A percentile compares a stretch with the other conserved stretches of the same genome.
Evolutionary conservation across 2,888 invertebrate genomes (phyloP).

Genomic region (Acrocera orbiculus): DNA sequence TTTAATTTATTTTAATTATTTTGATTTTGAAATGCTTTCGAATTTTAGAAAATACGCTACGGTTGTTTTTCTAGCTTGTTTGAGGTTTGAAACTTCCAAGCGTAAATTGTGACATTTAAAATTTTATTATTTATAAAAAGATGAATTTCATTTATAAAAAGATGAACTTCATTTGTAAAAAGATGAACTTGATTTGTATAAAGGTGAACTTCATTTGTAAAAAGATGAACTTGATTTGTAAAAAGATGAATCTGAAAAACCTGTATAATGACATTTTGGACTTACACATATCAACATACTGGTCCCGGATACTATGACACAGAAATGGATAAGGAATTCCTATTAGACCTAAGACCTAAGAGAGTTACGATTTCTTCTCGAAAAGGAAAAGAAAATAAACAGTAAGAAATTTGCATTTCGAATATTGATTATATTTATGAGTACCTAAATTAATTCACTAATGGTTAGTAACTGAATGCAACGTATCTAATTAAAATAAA

Average conservation of each 20-base stretch:
- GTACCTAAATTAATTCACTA: not conserved
- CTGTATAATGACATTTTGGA: slow-evolving; percentile 87
- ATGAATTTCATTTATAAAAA: too few species aligned
- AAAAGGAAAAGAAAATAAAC: slow-evolving; percentile 86
- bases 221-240: too few species aligned
- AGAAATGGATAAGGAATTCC: slow-evolving; percentile 79
- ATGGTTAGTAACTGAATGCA: too few species aligned
- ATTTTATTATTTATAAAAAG: slow-evolving; percentile 72
- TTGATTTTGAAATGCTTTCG: too few species aligned
- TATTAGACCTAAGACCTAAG: slow-evolving; percentile 71
- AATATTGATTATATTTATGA: not conserved
- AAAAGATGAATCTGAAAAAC: too few species aligned
- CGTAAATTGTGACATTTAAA: slow-evolving; percentile 70
- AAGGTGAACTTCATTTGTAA: too few species aligned
- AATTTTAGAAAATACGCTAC: slow-evolving; percentile 63
- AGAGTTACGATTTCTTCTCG: slow-evolving; percentile 63
- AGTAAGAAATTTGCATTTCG: slow-evolving; percentile 33
- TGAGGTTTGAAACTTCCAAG: slow-evolving; percentile 84
- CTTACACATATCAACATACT: slow-evolving; percentile 47
- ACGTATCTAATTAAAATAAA: too few species aligned
- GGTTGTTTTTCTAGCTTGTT: slow-evolving; percentile 79
- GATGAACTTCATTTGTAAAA: too few species aligned
- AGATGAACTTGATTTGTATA: too few species aligned
- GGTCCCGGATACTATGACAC: slow-evolving; percentile 70
- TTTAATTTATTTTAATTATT: too few species aligned